A percentile compares a stretch with the other conserved stretches of the same genome.
phyloP scores from a whole-genome alignment of 1,140 invertebrate species.

The Drosophila parabipectinata region DNA sequence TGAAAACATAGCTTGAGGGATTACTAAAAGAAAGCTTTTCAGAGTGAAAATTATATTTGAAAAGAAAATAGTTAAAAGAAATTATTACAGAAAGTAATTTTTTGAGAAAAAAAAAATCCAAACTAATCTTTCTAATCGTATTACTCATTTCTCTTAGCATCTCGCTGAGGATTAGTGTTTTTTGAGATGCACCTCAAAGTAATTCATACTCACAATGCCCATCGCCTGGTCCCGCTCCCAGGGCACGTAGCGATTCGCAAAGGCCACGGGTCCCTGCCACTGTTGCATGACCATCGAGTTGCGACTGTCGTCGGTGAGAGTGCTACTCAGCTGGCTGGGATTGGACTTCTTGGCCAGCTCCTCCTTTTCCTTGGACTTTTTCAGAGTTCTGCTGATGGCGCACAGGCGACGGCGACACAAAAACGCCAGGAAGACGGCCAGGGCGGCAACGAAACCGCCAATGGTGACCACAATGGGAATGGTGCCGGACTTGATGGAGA shows the following conservation, averaged over 20 bases:
- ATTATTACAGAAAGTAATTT: too few species aligned
- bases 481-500: constrained; percentile 80
- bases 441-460: constrained; percentile 85
- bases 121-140: not conserved
- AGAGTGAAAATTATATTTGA: not conserved
- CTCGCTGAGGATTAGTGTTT: too few species aligned
- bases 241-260: constrained; percentile 91
- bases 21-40: not conserved
- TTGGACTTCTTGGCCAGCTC: constrained; percentile 86
- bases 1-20: not conserved
- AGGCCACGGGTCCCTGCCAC: constrained; percentile 90
- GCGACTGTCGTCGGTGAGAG: constrained; percentile 74
- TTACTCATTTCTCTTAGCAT: not conserved
- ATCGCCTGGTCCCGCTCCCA: constrained; percentile 89
- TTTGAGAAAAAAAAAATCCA: too few species aligned
- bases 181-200: not conserved
- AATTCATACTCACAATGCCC: constrained; percentile 50
- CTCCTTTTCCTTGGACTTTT: constrained; percentile 85
- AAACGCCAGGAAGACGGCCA: constrained; percentile 85
- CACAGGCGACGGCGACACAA: constrained; percentile 86
- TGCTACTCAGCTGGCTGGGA: constrained; percentile 70
- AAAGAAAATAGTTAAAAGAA: too few species aligned
- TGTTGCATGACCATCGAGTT: constrained; percentile 86
- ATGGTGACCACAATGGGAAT: constrained; percentile 86
- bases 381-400: constrained; percentile 78